These are phyloP conservation scores for Drosophila lutescens DNA, from an alignment of 2,888 invertebrate species.

Conservation along the genomic window DNA sequence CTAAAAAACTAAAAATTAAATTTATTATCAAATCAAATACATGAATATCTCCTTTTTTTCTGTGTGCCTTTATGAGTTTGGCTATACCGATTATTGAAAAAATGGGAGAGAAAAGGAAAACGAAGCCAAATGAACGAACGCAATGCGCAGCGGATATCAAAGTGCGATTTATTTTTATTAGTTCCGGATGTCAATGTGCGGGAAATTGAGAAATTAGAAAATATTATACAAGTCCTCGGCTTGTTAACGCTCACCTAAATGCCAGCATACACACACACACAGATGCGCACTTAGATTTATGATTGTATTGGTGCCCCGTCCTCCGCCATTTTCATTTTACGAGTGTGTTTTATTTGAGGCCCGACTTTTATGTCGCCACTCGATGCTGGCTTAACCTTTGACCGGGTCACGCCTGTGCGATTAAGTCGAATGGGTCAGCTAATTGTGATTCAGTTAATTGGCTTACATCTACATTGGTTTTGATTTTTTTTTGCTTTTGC, in stretches of 20 bases:
- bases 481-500: conserved; percentile 1
- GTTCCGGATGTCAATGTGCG: conserved; percentile 80
- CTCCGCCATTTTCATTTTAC: conserved; percentile 51
- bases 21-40: too few species aligned
- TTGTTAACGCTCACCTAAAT: conserved; percentile 68
- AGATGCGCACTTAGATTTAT: conserved; percentile 27
- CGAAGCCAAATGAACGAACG: conserved; percentile 40
- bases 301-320: conserved; percentile 16
- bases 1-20: too few species aligned
- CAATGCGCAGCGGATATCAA: conserved; percentile 70
- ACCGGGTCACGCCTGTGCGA: conserved; percentile 24
- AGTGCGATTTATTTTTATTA: conserved; percentile 81
- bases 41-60: not conserved
- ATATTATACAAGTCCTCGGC: conserved; percentile 73
- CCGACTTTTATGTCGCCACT: conserved; percentile 22
- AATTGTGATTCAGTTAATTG: conserved; percentile 37
- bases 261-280: conserved; percentile 18
- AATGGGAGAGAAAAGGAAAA: conserved; percentile 34
- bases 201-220: conserved; percentile 81
- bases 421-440: conserved; percentile 15
- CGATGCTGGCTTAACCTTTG: conserved; percentile 19
- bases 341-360: conserved; percentile 24
- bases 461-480: conserved; percentile 15
- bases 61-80: conserved; percentile 33
- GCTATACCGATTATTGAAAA: conserved; percentile 70